These are phyloP conservation scores for Oryzias dopingdopingensis DNA, from an alignment of 2,797 vertebrate species.

Conservation along the genomic window DNA sequence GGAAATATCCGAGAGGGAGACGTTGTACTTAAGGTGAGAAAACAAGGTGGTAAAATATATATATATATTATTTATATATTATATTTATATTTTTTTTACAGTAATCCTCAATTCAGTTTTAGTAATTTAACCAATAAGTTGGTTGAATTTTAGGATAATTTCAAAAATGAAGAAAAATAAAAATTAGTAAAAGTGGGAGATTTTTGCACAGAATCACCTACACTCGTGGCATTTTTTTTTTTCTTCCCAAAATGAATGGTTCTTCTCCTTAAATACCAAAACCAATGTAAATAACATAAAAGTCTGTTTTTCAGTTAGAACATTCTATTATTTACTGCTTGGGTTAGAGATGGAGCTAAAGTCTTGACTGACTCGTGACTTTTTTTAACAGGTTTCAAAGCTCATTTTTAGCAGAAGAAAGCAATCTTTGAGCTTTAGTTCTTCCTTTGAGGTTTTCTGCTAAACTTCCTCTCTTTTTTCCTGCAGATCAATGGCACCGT, in stretches of 20 bases:
- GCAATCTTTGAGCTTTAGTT: not conserved
- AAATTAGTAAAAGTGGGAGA: too few relatives aligned
- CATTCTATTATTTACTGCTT: not conserved
- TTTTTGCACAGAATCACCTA: too few relatives aligned
- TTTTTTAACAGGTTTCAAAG: not conserved
- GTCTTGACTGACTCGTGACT: not conserved
- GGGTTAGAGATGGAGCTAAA: not conserved
- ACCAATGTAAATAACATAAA: too few relatives aligned
- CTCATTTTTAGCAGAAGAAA: slow-evolving; percentile 3
- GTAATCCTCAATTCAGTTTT: too few relatives aligned
- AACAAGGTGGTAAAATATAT: slow-evolving; percentile 31
- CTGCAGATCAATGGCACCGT: slow-evolving; percentile 97
- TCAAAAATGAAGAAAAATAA: too few relatives aligned
- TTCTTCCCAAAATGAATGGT: not conserved
- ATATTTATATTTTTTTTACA: too few relatives aligned
- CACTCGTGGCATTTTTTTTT: too few relatives aligned
- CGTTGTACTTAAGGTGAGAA: slow-evolving; percentile 92
- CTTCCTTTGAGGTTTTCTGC: slow-evolving; percentile 7
- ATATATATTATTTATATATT: too few relatives aligned
- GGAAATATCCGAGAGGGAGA: slow-evolving; percentile 99
- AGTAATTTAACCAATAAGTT: not conserved
- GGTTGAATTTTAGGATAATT: not conserved
- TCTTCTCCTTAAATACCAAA: not conserved
- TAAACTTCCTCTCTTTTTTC: slow-evolving; percentile 22
- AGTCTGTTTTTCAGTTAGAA: not conserved